Base-by-base conservation (phyloP, 2,113 vertebrate species). In the Myotis lucifugus region DNA sequence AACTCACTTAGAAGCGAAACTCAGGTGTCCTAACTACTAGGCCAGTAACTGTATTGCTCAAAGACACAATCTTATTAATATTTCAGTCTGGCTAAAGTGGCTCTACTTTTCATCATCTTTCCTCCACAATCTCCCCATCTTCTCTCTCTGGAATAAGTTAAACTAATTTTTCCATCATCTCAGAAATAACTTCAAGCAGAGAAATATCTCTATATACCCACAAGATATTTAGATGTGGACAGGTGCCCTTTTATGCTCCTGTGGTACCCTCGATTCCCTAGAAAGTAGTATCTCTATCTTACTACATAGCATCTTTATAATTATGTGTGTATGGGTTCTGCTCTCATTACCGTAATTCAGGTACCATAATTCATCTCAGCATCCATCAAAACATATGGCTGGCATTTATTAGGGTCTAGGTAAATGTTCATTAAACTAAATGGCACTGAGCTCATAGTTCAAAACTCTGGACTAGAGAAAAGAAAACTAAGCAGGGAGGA, bases 401-500 rank as follows among this genome's bases (percentile, higher is more conserved):
- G 69, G 25, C 56, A 52, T n/a, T 61, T 61, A 5, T 70, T 70
- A 37, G 34, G 2, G 37, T 59, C n/a, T 48, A 46, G 14, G 12
- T 32, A 89, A 89, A 73, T 2, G 0, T 59, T 83, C 46, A 88
- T 50, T 84, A 88, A 81, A 92, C 9, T 54, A 15, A 74, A 66
- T n/a, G 34, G 4, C 4, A 56, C 14, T 77, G 19, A 88, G 76
- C 52, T 69, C n/a, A 91, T 37, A 76, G 17, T 56, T 72, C 82
- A 85, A 81, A 73, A 64, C 11, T 87, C 50, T 90, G 50, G 15
- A 73, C 13, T 40, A 82, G 12, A 73, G 25, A 56, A 73, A 66
- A 86, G 85, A 84, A 96, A 91, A 93, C 3, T 34, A 27, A 86
- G 40, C 42, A 94, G 61, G 29, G 0, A 93, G 2, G 4, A 46